Conservation (phyloP, 2,888 invertebrate species). For the Mesodorylaimus sp. region DNA sequence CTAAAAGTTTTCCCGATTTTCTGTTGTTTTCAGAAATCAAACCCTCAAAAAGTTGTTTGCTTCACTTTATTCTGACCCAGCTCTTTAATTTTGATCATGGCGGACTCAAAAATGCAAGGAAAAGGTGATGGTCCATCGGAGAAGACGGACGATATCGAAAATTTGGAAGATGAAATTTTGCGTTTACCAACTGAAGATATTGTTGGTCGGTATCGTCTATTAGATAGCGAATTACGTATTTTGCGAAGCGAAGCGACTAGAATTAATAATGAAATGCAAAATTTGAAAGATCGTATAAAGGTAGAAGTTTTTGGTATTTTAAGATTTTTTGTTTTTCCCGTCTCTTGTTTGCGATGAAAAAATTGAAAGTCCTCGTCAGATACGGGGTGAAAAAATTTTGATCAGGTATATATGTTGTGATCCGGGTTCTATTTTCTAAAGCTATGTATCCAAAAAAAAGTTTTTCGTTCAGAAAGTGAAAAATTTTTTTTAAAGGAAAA, state of each 20-base stretch:
- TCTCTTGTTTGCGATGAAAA: background rate
- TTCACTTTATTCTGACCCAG: no score
- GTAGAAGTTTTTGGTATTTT: background rate
- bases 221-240: conserved; percentile 96
- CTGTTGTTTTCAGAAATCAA: no score
- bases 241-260: conserved; percentile 98
- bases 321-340: background rate
- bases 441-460: background rate
- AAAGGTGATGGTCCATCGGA: no score
- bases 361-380: no score
- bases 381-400: no score
- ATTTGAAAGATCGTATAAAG: conserved; percentile 47
- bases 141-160: no score
- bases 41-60: no score
- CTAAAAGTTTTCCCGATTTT: no score
- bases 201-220: conserved; percentile 64
- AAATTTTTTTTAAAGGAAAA: no score
- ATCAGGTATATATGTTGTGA: no score
- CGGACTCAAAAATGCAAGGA: no score
- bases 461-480: background rate
- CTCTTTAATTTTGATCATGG: no score
- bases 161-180: conserved; percentile 25
- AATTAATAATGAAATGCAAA: conserved; percentile 87
- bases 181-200: conserved; percentile 28
- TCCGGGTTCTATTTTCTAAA: background rate